These are phyloP conservation scores for Heliconius ethilla DNA, from an alignment of 2,888 invertebrate genomes.

Conservation along the genomic window DNA sequence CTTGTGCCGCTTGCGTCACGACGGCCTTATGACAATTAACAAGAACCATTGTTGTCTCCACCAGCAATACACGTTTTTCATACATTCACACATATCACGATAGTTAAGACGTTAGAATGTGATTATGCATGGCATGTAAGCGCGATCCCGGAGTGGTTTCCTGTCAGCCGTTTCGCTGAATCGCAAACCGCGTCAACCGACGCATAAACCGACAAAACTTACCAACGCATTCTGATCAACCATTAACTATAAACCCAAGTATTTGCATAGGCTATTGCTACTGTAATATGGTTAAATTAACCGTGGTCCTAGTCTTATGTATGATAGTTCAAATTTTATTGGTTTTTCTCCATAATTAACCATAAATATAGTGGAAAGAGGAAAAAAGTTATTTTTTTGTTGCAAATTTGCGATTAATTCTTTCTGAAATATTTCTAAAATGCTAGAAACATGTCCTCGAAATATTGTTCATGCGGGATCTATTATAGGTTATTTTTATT, in stretches of 20 bases:
- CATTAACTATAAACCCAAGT: conserved; percentile 53
- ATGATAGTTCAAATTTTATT: no score
- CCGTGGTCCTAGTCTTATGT: not conserved
- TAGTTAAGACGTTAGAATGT: conserved; percentile 45
- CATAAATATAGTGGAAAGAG: no score
- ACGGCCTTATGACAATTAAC: not conserved
- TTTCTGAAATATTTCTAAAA: not conserved
- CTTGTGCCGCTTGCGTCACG: no score
- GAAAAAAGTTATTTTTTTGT: no score
- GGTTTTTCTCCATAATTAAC: no score
- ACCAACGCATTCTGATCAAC: conserved; percentile 52
- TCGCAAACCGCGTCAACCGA: conserved; percentile 58
- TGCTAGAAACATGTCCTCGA: conserved; percentile 61
- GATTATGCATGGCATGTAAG: conserved; percentile 67
- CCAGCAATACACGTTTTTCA: not conserved
- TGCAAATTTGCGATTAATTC: not conserved
- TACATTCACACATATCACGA: not conserved
- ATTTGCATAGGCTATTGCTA: conserved; percentile 31
- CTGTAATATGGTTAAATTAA: conserved; percentile 4
- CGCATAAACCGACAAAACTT: conserved; percentile 64
- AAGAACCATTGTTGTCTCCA: conserved; percentile 5
- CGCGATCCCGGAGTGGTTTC: conserved; percentile 63
- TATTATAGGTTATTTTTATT: conserved; percentile 61
- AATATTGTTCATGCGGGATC: conserved; percentile 67
- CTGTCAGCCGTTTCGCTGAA: conserved; percentile 73